Conservation (phyloP, 1,140 invertebrate species). For the Bradynema listronoti region DNA sequence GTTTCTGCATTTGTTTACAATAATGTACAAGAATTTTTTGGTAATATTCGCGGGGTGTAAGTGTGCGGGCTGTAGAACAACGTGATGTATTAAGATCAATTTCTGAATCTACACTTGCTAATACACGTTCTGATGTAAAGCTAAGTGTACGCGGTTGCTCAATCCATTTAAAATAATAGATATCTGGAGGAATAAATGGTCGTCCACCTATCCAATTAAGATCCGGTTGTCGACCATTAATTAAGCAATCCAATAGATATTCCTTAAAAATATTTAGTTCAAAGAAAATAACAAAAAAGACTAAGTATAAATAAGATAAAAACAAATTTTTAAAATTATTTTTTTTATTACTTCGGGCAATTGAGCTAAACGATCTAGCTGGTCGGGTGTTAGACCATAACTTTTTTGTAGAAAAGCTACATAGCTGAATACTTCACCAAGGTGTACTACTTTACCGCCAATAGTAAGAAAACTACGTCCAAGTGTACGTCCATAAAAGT, state of each 20-base stretch:
- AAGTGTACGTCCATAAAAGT: conserved; percentile 55
- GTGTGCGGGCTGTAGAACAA: conserved; percentile 52
- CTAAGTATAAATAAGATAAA: neutral
- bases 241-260: conserved; percentile 54
- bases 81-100: conserved; percentile 49
- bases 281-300: neutral
- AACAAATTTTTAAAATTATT: neutral
- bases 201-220: conserved; percentile 56
- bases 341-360: conserved; percentile 37
- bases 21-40: conserved; percentile 53
- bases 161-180: conserved; percentile 58
- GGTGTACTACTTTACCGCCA: conserved; percentile 57
- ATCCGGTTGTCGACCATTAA: conserved; percentile 56
- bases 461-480: conserved; percentile 55
- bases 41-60: conserved; percentile 57
- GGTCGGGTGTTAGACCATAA: conserved; percentile 56
- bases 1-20: conserved; percentile 32
- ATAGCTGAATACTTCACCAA: conserved; percentile 56
- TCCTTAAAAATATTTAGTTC: conserved; percentile 32
- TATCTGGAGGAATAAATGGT: conserved; percentile 56
- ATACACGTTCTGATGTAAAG: conserved; percentile 54
- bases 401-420: conserved; percentile 58
- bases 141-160: conserved; percentile 54
- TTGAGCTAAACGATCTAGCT: conserved; percentile 54
- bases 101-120: conserved; percentile 51